Conservation (phyloP, 1,140 invertebrate species). For the Planococcus citri region DNA sequence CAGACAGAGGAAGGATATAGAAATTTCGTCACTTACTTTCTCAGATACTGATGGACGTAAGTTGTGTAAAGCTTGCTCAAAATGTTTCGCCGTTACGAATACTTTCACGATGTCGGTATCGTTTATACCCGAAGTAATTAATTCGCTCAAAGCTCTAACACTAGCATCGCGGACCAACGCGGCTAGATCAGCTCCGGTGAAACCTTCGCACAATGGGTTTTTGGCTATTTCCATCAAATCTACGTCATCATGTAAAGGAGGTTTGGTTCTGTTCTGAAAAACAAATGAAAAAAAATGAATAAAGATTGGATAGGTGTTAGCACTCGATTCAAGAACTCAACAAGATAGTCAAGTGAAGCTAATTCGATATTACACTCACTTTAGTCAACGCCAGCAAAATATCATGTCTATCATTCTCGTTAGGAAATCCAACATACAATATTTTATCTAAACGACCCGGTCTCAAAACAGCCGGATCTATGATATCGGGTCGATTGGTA, state of each 20-base stretch:
- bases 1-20: too few relatives aligned
- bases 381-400: constrained; percentile 86
- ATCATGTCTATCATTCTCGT: constrained; percentile 61
- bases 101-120: constrained; percentile 21
- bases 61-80: constrained; percentile 52
- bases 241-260: constrained; percentile 61
- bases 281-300: too few relatives aligned
- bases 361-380: constrained; percentile 36
- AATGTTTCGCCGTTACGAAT: constrained; percentile 37
- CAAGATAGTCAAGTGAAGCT: background rate
- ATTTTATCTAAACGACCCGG: constrained; percentile 90
- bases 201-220: constrained; percentile 57
- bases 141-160: constrained; percentile 57
- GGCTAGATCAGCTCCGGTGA: constrained; percentile 84
- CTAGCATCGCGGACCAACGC: constrained; percentile 73
- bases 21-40: constrained; percentile 20
- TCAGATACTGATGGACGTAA: constrained; percentile 64
- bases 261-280: constrained; percentile 57
- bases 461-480: constrained; percentile 89
- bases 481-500: constrained; percentile 91
- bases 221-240: constrained; percentile 52
- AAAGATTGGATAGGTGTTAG: background rate
- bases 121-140: constrained; percentile 33
- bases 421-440: constrained; percentile 85
- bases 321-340: background rate